These are phyloP conservation scores for Scomber colias DNA, from an alignment of 2,113 vertebrate species.

Conservation along the genomic window DNA sequence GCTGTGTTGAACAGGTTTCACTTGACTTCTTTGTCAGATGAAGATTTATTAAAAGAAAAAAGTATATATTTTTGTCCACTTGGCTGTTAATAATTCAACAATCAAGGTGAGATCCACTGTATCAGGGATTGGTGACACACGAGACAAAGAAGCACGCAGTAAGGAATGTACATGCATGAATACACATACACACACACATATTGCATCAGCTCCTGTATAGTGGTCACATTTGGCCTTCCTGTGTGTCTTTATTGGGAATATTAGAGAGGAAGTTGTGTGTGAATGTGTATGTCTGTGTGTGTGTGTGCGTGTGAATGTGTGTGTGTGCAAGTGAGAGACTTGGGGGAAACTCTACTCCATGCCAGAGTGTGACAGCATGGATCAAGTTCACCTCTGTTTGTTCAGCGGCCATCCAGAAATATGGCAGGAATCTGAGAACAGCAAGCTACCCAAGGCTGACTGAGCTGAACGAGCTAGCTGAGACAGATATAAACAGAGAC, in stretches of 20 bases:
- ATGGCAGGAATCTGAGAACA: conserved; percentile 59
- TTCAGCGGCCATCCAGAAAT: conserved; percentile 52
- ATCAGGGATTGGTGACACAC: conserved; percentile 17
- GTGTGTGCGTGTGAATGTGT: neutral
- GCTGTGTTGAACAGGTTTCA: conserved; percentile 36
- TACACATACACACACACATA: neutral
- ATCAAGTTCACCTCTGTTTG: conserved; percentile 61
- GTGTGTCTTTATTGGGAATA: conserved; percentile 33
- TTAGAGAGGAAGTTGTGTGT: conserved; percentile 25
- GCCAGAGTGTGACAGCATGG: conserved; percentile 53
- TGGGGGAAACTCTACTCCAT: conserved; percentile 46
- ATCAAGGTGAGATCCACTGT: conserved; percentile 15
- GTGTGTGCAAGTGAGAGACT: conserved; percentile 8
- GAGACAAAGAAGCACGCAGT: neutral
- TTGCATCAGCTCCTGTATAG: conserved; percentile 11
- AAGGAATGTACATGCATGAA: conserved; percentile 11
- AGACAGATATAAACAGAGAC: conserved; percentile 9
- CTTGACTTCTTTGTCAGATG: conserved; percentile 13
- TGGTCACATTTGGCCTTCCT: conserved; percentile 5
- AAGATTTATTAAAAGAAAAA: neutral
- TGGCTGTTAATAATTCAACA: conserved; percentile 25
- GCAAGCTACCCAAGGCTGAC: neutral
- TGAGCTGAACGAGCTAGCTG: conserved; percentile 5
- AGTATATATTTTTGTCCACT: neutral
- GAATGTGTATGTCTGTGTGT: neutral